phyloP scores from a whole-genome alignment of 2,113 vertebrate genomes.

The Pagrus major region DNA sequence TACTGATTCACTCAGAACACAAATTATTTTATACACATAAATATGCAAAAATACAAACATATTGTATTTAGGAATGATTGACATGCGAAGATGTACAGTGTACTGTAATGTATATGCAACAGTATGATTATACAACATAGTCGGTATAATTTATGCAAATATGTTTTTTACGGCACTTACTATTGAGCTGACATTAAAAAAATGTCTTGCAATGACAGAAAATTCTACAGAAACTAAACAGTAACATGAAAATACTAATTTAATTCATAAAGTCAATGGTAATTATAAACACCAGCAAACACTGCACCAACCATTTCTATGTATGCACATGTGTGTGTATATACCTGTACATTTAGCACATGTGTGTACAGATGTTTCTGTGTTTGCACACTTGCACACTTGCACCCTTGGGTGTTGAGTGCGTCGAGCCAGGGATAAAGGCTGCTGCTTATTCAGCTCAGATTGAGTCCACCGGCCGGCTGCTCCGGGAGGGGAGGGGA shows the following conservation, averaged over 20 bases:
- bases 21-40: background rate
- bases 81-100: no score
- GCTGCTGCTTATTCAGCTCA: conserved; percentile 52
- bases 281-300: background rate
- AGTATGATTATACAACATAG: background rate
- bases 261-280: background rate
- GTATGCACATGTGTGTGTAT: background rate
- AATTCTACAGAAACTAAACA: background rate
- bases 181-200: background rate
- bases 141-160: background rate
- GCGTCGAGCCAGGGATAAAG: conserved; percentile 31
- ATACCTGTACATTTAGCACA: conserved; percentile 21
- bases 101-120: background rate
- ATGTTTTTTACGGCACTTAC: background rate
- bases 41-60: background rate
- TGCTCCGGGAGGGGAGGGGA: conserved; percentile 27
- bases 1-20: background rate
- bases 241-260: background rate
- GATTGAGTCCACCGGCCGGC: conserved; percentile 30
- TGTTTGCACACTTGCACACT: conserved; percentile 48
- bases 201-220: background rate
- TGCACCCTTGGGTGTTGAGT: conserved; percentile 12
- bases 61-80: background rate
- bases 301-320: background rate
- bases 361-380: conserved; percentile 25